These are phyloP conservation scores for Steatornis caripensis DNA, from an alignment of 2,113 vertebrate genomes.

Conservation along the genomic window DNA sequence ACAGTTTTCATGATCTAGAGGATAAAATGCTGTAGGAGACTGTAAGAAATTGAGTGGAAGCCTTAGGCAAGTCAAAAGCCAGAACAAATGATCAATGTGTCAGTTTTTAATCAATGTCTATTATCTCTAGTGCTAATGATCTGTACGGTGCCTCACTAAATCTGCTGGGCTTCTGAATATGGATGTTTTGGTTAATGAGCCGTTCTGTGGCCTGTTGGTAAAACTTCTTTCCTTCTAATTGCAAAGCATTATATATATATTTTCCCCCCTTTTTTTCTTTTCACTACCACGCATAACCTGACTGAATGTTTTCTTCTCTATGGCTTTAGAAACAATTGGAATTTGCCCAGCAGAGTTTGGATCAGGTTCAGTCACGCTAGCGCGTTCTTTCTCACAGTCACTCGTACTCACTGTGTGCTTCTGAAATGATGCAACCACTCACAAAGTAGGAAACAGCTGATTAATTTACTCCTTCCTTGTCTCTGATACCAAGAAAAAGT, in stretches of 20 bases:
- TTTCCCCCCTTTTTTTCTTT: not conserved
- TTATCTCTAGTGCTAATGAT: conserved; percentile 63
- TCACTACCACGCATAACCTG: not conserved
- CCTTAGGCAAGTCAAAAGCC: not conserved
- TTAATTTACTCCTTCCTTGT: not conserved
- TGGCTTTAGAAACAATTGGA: not conserved
- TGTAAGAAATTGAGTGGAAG: not conserved
- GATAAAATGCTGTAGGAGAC: not conserved
- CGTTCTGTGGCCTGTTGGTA: conserved; percentile 45
- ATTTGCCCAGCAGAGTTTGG: not conserved
- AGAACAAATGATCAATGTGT: conserved; percentile 56
- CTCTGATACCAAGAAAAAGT: not conserved
- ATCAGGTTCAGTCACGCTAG: not conserved
- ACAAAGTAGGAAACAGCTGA: not conserved
- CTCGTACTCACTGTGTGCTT: not conserved
- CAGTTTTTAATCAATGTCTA: conserved; percentile 74
- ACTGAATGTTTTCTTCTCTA: not conserved
- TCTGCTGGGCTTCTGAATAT: conserved; percentile 43
- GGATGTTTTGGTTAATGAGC: conserved; percentile 71
- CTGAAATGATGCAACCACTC: not conserved
- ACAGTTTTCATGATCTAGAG: not conserved
- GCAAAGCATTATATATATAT: not conserved
- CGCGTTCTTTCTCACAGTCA: fast-evolving
- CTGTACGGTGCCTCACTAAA: conserved; percentile 23
- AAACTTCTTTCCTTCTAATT: conserved; percentile 71